Evolutionary conservation across 2,797 vertebrate genomes (phyloP), one percentile per base, ranked within the genome.

Genomic region (Danio jaintianensis): DNA sequence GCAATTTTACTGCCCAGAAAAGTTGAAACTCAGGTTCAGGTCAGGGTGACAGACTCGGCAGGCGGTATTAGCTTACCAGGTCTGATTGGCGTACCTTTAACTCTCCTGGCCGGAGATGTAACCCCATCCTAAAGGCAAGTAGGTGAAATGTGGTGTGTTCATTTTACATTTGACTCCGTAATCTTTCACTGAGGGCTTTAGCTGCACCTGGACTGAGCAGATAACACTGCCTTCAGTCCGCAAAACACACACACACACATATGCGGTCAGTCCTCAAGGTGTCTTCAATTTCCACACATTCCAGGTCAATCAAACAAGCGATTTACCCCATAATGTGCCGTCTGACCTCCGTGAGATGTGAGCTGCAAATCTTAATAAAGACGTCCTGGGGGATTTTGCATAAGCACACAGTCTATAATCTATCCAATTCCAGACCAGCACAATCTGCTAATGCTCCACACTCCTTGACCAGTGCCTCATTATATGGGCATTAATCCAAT

Each of bases 201-300:
- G 61, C 78, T 74, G 82, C 75, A 86, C 84, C 85, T 88, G 84
- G 82, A 16, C 82, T 38, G 8, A 38, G 36, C 61, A 81, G 84
- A 85, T 84, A 88, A 83, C 78, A 20, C 79, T 81, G 61, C 53
- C 16, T 45, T 70, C 16, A 77, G 56, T 56, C 29, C 7, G 53
- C 69, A 38, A 47, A 47, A 12, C 45, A 48, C 63, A 20, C 45
- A 56, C 58, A 64, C 75, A 42, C 69, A 68, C 66, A 53, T 71
- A 15, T 47, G 7, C 8, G 40, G 63, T 79, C 76, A 63, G 48
- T 58, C 64, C 87, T 86, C 84, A 84, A 84, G 75, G 80, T 84
- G 80, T 84, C 82, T 86, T 67, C 79, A 79, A 86, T 88, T 86
- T 86, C 78, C 85, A 52, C 75, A 73, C 80, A 85, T 86, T 86